These are phyloP conservation scores for Atrichornis clamosus DNA, from an alignment of 2,113 vertebrate genomes.

Conservation along the genomic window DNA sequence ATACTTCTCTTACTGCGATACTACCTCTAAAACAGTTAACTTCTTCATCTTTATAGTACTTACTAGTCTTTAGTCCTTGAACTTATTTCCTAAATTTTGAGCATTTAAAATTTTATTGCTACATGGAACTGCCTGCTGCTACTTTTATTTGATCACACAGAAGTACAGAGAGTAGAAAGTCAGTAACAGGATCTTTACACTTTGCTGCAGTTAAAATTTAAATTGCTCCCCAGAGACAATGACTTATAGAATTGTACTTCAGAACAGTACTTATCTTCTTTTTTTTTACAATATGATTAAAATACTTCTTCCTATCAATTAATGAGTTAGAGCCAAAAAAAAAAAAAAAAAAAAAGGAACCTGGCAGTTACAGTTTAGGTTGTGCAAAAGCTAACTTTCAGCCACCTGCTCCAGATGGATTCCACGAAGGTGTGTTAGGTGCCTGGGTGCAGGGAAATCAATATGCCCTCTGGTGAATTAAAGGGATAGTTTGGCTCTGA, in stretches of 20 bases:
- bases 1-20: neutral
- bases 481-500: neutral
- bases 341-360: neutral
- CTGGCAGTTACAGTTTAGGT: neutral
- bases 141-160: conserved; percentile 21
- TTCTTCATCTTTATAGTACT: neutral
- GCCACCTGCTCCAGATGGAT: neutral
- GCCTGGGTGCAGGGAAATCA: neutral
- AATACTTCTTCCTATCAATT: neutral
- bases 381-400: neutral
- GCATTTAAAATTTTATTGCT: conserved; percentile 45
- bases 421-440: neutral
- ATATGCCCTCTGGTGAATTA: neutral
- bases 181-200: neutral
- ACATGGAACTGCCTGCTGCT: neutral
- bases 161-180: conserved; percentile 19
- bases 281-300: neutral
- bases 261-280: neutral
- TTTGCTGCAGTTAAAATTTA: conserved; percentile 31
- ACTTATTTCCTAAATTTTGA: conserved; percentile 30
- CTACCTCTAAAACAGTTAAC: neutral
- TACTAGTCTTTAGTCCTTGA: conserved; percentile 21
- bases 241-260: conserved; percentile 17
- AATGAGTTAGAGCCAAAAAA: neutral
- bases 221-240: conserved; percentile 8